These are phyloP conservation scores for Limenitis camilla DNA, from an alignment of 2,888 invertebrate species.

Conservation along the genomic window DNA sequence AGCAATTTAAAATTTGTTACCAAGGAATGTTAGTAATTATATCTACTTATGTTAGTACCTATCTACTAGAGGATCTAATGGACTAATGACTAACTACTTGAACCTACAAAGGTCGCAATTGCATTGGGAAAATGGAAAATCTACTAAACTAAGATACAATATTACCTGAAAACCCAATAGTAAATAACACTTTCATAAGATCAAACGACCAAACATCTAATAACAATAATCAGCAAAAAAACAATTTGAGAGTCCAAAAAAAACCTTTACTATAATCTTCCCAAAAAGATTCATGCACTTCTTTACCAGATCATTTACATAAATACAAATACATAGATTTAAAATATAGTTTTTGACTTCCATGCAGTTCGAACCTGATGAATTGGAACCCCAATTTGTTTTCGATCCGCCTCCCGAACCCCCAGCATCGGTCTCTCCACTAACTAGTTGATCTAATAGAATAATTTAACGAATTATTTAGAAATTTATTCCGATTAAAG, in stretches of 20 bases:
- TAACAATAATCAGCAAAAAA: too few relatives aligned
- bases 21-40: not conserved
- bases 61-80: slow-evolving; percentile 3
- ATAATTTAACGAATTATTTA: slow-evolving; percentile 8
- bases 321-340: too few relatives aligned
- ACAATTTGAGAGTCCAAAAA: too few relatives aligned
- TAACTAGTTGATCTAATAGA: slow-evolving; percentile 62
- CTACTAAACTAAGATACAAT: not conserved
- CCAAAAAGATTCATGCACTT: too few relatives aligned
- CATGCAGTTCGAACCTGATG: slow-evolving; percentile 66
- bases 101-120: not conserved
- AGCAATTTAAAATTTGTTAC: not conserved
- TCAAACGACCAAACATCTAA: too few relatives aligned
- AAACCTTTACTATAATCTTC: too few relatives aligned
- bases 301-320: too few relatives aligned
- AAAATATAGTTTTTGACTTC: slow-evolving; percentile 6
- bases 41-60: not conserved
- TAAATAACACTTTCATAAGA: too few relatives aligned
- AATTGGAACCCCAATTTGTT: slow-evolving; percentile 55
- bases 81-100: not conserved
- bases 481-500: not conserved
- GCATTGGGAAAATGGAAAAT: not conserved
- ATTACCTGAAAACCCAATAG: not conserved
- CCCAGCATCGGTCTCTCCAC: slow-evolving; percentile 57
- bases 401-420: slow-evolving; percentile 52